Conservation (phyloP, 1,140 invertebrate genomes). For the Pogonognathellus flavescens region DNA sequence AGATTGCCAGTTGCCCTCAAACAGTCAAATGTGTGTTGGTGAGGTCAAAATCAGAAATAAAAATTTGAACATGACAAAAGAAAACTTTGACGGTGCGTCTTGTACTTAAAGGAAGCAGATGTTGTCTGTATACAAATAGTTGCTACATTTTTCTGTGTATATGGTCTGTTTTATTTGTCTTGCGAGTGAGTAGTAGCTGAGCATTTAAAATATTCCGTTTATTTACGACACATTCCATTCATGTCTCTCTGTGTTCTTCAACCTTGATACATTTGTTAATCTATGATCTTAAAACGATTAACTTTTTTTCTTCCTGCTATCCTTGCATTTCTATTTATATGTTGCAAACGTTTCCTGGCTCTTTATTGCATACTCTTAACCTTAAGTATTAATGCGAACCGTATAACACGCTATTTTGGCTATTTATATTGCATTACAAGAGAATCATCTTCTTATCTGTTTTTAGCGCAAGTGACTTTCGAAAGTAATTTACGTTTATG, state of each 20-base stretch:
- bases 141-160: background rate
- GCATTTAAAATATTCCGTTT: constrained; percentile 20
- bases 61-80: constrained; percentile 39
- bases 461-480: background rate
- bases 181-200: background rate
- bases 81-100: background rate
- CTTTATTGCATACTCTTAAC: too few relatives aligned
- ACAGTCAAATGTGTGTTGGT: constrained; percentile 35
- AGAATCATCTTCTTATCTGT: constrained; percentile 1
- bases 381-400: background rate
- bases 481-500: constrained; percentile 26
- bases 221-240: background rate
- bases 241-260: background rate
- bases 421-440: constrained; percentile 1
- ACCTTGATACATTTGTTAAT: background rate
- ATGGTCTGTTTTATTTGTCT: background rate
- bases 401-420: background rate
- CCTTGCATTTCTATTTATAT: too few relatives aligned
- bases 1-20: constrained; percentile 32
- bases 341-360: too few relatives aligned
- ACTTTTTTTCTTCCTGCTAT: constrained; percentile 17
- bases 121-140: background rate
- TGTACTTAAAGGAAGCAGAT: background rate
- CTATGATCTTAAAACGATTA: constrained; percentile 32
- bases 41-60: constrained; percentile 43